These are phyloP conservation scores for Pampus argenteus DNA, from an alignment of 2,797 vertebrate genomes.

Conservation along the genomic window DNA sequence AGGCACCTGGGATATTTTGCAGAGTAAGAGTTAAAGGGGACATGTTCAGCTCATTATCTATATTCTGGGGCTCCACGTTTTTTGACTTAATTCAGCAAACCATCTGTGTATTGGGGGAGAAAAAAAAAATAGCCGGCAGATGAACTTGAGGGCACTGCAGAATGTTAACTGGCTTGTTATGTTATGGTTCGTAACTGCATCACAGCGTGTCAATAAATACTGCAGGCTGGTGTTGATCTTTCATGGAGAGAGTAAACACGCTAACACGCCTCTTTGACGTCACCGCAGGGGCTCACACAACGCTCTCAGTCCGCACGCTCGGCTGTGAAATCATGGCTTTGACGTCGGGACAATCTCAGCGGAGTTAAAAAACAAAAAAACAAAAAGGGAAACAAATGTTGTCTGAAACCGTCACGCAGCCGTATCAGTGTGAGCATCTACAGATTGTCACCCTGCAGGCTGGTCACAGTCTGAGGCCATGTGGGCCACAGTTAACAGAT, in stretches of 20 bases:
- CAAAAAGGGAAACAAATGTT: neutral
- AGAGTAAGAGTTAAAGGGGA: no score
- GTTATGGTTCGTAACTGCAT: constrained; percentile 41
- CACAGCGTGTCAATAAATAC: constrained; percentile 55
- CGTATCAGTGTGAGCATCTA: constrained; percentile 42
- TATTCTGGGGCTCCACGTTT: neutral
- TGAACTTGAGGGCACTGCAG: constrained; percentile 1
- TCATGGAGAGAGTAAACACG: constrained; percentile 55
- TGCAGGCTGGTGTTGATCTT: constrained; percentile 54
- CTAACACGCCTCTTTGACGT: constrained; percentile 59
- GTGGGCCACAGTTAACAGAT: constrained; percentile 37
- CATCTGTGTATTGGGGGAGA: constrained; percentile 13
- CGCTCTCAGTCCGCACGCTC: neutral
- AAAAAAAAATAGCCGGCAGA: neutral
- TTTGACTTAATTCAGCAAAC: neutral
- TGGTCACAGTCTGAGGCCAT: neutral
- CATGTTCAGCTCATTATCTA: no score
- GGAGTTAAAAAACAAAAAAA: neutral
- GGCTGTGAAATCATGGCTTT: constrained; percentile 24
- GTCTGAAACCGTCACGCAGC: neutral
- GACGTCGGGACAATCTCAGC: constrained; percentile 15
- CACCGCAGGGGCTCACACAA: constrained; percentile 21
- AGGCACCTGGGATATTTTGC: no score
- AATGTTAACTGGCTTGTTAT: constrained; percentile 46
- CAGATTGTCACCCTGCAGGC: constrained; percentile 36